Conservation (phyloP, 2,888 invertebrate genomes). For the Eledone cirrhosa region DNA sequence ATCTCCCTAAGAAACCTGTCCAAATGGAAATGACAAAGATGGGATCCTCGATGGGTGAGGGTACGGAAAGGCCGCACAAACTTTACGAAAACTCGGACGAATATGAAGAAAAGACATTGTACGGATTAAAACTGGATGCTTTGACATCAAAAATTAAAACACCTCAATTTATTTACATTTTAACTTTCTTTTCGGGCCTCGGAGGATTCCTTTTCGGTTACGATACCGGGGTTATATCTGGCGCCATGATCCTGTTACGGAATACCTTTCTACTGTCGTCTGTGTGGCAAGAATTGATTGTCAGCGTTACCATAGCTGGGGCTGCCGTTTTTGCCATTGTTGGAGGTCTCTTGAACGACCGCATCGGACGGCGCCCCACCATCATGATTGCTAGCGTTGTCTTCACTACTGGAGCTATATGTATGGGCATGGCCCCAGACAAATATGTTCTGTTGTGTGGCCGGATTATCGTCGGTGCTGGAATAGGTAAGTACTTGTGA, state of each 20-base stretch:
- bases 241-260: conserved; percentile 67
- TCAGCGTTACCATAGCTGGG: conserved; percentile 68
- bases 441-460: conserved; percentile 67
- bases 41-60: conserved; percentile 11
- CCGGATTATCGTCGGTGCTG: conserved; percentile 68
- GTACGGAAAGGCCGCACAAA: conserved; percentile 47
- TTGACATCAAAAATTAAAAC: conserved; percentile 45
- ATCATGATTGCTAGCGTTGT: conserved; percentile 69
- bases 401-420: conserved; percentile 69
- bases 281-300: conserved; percentile 69
- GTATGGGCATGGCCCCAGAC: conserved; percentile 67
- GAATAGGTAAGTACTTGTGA: conserved; percentile 66
- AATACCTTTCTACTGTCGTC: conserved; percentile 63
- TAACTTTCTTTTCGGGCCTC: conserved; percentile 67
- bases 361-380: conserved; percentile 69
- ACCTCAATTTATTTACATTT: conserved; percentile 59
- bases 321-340: conserved; percentile 69
- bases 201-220: conserved; percentile 71
- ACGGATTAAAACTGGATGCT: conserved; percentile 58
- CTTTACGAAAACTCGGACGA: conserved; percentile 54
- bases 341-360: conserved; percentile 69
- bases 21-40: conserved; percentile 26
- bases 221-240: conserved; percentile 71
- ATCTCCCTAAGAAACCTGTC: background rate
- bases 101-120: conserved; percentile 39